Evolutionary conservation across 30 jellyfish, hydroid and myxozoan species (phyloP), one percentile per base, ranked within the genome.

Genomic region (Kudoa iwatai): DNA sequence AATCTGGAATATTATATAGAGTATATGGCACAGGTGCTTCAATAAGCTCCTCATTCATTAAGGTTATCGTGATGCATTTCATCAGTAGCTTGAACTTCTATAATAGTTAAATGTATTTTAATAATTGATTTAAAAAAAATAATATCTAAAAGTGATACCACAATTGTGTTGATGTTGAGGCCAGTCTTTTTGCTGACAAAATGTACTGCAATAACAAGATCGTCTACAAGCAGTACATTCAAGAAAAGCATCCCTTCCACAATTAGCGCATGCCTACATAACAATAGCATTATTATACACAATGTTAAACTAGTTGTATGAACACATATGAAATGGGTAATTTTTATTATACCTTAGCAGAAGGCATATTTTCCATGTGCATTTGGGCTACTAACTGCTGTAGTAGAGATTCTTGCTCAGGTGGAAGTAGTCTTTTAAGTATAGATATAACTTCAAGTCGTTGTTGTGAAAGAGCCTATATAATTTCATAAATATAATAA

Each of bases 151-250:
- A n/a, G n/a, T n/a, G n/a, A n/a, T n/a, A n/a, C 88, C 60, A 53
- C 92, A 71, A 21, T 41, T 40, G 38, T 42, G 25, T 52, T 62
- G 84, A 51, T 71, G 92, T 16, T 22, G 36, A 31, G 44, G 44
- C 92, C 92, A 71, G 54, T 71, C 92, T 52, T 52, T 60, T 33
- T 51, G 81, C 45, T 71, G 92, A 48, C 92, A 71, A 34, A 45
- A 71, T 39, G 50, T 56, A 19, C 88, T 48, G 32, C 92, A 71
- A 52, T 71, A 71, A 34, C 63, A 62, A 2, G 53, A 59, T 22
- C 50, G 43, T 48, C 55, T 52, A 48, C 92, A 71, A 3, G 86
- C 92, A 4, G 84, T 61, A 47, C 92, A 71, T 55, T 61, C 87
- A 19, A 60, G 55, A 10, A 62, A 50, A 1, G 92, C 92, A 15